Evolutionary conservation across 2,797 vertebrate species (phyloP).

Genomic region (Catharus ustulatus): DNA sequence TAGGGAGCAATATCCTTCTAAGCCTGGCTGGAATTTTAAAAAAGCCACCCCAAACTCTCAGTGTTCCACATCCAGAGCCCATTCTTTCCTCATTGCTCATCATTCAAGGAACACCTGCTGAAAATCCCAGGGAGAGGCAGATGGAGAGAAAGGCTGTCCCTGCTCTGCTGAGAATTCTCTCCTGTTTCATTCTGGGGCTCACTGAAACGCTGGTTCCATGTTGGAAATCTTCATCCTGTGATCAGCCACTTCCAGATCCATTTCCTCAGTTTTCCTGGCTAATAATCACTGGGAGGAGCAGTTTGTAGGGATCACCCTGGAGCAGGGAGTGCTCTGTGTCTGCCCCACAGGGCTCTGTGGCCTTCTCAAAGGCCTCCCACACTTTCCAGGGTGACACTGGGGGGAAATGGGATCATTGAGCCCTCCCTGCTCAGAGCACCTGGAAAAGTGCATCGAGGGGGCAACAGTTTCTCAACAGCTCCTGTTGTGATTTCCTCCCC

Average conservation of each 20-base stretch:
- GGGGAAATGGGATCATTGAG: fast-evolving
- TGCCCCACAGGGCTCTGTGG: not conserved
- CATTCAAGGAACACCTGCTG: not conserved
- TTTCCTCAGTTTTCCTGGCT: not conserved
- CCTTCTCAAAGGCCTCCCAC: not conserved
- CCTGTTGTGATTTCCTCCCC: too few relatives aligned
- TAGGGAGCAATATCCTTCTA: not conserved
- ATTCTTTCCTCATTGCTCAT: not conserved
- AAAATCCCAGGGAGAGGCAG: not conserved
- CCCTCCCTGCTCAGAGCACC: not conserved
- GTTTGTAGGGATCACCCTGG: fast-evolving
- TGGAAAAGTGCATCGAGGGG: not conserved
- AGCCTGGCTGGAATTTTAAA: not conserved
- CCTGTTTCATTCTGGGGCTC: not conserved
- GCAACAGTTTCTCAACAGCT: not conserved
- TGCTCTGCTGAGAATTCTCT: not conserved
- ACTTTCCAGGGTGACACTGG: not conserved
- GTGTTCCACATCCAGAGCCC: not conserved
- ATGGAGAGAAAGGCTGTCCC: not conserved
- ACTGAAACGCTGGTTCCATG: not conserved
- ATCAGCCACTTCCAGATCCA: not conserved
- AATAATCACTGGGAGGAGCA: fast-evolving
- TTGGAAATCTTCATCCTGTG: not conserved
- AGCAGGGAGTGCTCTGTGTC: not conserved
- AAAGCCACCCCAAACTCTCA: not conserved